Percentiles rank a stretch among this genome's conserved stretches.
phyloP scores from a whole-genome alignment of 2,888 invertebrate species.

The Mesorhabditis sp. region DNA sequence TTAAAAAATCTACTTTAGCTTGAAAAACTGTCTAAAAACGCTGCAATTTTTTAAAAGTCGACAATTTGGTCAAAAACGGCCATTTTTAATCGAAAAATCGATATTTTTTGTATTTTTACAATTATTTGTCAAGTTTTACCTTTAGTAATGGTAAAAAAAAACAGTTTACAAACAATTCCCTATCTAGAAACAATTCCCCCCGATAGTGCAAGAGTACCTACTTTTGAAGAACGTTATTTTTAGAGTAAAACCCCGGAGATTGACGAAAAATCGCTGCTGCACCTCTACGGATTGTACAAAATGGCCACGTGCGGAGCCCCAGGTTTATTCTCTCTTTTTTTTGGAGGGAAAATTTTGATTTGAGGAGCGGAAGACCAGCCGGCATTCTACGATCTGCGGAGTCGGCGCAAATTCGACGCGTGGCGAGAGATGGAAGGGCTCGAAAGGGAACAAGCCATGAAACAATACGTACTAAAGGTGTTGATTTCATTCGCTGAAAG shows the following conservation, averaged over 20 bases:
- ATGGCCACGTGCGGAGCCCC: constrained; percentile 82
- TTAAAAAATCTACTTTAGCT: no score
- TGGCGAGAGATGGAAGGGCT: neutral
- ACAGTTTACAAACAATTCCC: no score
- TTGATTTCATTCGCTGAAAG: no score
- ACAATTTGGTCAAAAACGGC: no score
- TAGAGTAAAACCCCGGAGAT: constrained; percentile 17
- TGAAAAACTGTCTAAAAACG: no score
- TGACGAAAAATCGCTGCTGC: constrained; percentile 65
- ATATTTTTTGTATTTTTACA: no score
- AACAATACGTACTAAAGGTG: neutral
- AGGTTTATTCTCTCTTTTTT: constrained; percentile 11
- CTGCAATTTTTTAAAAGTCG: no score
- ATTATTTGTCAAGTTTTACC: no score
- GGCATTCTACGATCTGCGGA: neutral
- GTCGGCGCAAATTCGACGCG: neutral
- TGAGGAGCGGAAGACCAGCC: neutral
- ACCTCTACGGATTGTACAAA: constrained; percentile 89
- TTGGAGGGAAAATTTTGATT: neutral
- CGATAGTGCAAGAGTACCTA: no score
- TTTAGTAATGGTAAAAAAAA: no score
- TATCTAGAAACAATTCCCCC: no score
- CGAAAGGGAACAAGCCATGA: neutral
- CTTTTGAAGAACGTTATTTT: constrained; percentile 7
- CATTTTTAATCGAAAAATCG: no score